Evolutionary conservation across 2,113 vertebrate genomes (phyloP), one percentile per base, ranked within the genome.

Genomic region (Phaetusa simplex): DNA sequence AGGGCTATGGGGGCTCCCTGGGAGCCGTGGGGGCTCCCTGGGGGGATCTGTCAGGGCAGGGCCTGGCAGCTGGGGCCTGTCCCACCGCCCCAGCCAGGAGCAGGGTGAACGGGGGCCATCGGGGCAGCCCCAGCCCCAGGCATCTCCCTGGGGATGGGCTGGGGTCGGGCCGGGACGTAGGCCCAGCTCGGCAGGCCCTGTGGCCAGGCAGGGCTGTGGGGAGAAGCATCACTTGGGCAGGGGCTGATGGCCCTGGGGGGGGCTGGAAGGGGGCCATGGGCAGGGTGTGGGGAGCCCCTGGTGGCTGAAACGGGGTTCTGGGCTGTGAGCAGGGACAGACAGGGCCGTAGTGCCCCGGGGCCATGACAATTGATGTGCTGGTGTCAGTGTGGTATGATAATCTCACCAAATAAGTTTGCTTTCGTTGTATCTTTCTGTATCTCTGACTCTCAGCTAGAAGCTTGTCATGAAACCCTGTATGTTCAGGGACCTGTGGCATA

Each of bases 141-240:
- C 19, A 20, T 21, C 14, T 58, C 26, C 23, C 14, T 82, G 45
- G 38, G 24, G 24, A n/a, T 12, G 6, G 50, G n/a, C 17, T 3
- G 14, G 36, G 32, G 14, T 7, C 0, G 14, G 47, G 12, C 8
- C 0, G 12, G 47, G 72, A 36, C 0, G 2, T 74, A 22, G 43
- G n/a, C 15, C 42, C 14, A 32, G 52, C 21, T 52, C 1, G 1
- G 20, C 2, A 5, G 49, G 12, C 16, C 18, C 14, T 11, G 21
- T 36, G 26, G 43, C 21, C 9, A 8, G 26, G 16, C 17, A 66
- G 29, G n/a, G 20, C 43, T 65, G 8, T n/a, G 23, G 34, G 6
- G 12, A 56, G 47, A 10, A 3, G 8, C 1, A 1, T 50, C 1
- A 14, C 42, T 76, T 15, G 16, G 32, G 16, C 14, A 40, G 45